These are phyloP conservation scores for Pachydiplax longipennis DNA, from an alignment of 2,888 invertebrate species.

Conservation along the genomic window DNA sequence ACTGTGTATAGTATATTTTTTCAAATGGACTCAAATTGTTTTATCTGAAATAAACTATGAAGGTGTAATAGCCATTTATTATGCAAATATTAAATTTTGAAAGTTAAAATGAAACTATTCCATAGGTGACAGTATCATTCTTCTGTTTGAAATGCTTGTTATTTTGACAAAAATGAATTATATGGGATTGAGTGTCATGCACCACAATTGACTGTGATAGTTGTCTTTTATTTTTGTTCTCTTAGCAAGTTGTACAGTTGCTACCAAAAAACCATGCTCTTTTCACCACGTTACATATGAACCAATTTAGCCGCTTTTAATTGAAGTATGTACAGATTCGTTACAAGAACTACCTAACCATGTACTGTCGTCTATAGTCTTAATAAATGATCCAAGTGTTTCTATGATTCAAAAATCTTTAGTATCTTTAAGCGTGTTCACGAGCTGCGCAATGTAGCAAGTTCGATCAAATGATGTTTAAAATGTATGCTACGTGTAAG, in stretches of 20 bases:
- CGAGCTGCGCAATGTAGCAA: not conserved
- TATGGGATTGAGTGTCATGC: conserved; percentile 26
- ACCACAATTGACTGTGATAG: conserved; percentile 35
- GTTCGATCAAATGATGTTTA: not conserved
- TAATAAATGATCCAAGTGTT: conserved; percentile 13
- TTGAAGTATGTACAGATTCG: not conserved
- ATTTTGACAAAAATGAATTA: conserved; percentile 38
- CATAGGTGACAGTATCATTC: not conserved
- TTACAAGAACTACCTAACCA: not conserved
- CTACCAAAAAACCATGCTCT: not conserved
- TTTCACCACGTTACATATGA: not conserved
- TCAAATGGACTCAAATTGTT: conserved; percentile 12
- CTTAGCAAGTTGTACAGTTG: not conserved
- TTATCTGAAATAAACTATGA: conserved; percentile 20
- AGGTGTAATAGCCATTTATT: not conserved
- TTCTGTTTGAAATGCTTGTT: conserved; percentile 32
- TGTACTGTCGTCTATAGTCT: not conserved
- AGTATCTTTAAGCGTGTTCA: not conserved
- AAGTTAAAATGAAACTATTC: not conserved
- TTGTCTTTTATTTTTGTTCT: conserved; percentile 36
- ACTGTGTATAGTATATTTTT: conserved; percentile 42
- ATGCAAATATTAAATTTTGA: not conserved
- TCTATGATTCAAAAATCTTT: not conserved
- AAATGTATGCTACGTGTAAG: not conserved
- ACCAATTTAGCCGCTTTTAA: not conserved